A percentile compares a stretch with the other conserved stretches of the same genome.
Evolutionary conservation across 1,140 invertebrate genomes (phyloP).

Genomic region (Bombus vancouverensis): DNA sequence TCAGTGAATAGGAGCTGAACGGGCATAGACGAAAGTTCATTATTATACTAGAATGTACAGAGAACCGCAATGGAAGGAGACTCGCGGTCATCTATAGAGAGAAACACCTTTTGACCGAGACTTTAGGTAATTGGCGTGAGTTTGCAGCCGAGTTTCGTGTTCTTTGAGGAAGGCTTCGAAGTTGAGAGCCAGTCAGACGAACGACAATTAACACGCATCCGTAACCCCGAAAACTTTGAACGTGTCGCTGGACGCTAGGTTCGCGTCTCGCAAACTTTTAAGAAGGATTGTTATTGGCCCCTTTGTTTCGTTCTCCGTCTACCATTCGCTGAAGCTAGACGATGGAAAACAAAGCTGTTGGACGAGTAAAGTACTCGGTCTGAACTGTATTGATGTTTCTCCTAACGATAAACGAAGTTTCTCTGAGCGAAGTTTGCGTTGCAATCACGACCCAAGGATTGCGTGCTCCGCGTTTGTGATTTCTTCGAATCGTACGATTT

Average conservation of each 20-base stretch:
- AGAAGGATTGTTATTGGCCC: conserved; percentile 51
- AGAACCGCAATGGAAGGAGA: conserved; percentile 26
- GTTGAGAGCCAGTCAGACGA: conserved; percentile 26
- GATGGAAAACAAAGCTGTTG: not conserved
- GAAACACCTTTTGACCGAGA: conserved; percentile 53
- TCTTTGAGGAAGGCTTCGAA: conserved; percentile 35
- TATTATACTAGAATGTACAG: conserved; percentile 30
- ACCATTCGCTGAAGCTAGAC: not conserved
- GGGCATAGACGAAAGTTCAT: conserved; percentile 20
- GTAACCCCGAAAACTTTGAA: conserved; percentile 43
- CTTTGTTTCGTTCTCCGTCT: conserved; percentile 25
- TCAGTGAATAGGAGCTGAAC: not conserved
- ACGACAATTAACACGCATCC: conserved; percentile 52
- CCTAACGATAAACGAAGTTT: not conserved
- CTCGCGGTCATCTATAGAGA: conserved; percentile 44
- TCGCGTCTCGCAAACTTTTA: conserved; percentile 23
- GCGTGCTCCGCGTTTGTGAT: not conserved
- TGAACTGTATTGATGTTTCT: not conserved
- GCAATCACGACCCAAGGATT: not conserved
- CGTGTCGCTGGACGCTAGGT: not conserved
- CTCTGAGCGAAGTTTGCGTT: not conserved
- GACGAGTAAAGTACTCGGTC: not conserved
- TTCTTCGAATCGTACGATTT: not conserved
- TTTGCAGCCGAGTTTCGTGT: conserved; percentile 45
- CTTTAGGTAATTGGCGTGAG: conserved; percentile 53